Conservation (phyloP, 2,113 vertebrate genomes). For the Corythornis madagascariensis region DNA sequence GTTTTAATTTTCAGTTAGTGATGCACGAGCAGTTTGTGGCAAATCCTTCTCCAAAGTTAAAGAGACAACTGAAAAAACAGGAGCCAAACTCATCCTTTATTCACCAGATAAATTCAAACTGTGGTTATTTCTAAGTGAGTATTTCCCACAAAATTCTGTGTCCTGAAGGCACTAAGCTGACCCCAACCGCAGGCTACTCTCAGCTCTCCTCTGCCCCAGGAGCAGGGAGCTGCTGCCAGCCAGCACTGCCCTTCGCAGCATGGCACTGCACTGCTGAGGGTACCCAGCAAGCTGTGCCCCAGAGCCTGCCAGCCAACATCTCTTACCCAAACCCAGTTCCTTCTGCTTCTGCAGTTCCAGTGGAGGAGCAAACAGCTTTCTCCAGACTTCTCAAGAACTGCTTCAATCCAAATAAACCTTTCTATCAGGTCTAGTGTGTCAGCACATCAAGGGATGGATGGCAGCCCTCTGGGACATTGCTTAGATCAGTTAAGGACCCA, state of each 20-base stretch:
- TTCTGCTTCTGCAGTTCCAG: background rate
- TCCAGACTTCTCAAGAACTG: background rate
- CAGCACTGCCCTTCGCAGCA: background rate
- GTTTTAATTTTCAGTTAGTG: slow-evolving; percentile 6
- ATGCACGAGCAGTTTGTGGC: background rate
- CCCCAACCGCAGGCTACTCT: background rate
- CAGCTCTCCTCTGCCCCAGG: background rate
- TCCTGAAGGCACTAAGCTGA: background rate
- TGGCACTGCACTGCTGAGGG: background rate
- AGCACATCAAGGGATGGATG: accelerated
- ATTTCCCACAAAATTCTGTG: background rate
- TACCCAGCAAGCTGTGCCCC: background rate
- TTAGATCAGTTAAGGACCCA: background rate
- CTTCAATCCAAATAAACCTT: background rate
- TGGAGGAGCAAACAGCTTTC: background rate
- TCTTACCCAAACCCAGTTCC: background rate
- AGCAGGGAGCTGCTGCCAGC: background rate
- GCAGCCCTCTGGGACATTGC: background rate
- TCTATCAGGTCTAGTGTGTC: background rate
- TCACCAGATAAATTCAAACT: background rate
- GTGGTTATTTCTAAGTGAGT: background rate
- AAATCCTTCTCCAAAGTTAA: background rate
- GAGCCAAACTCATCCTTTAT: background rate
- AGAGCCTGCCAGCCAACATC: background rate
- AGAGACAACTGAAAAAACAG: background rate